Percentiles rank a stretch among this genome's conserved stretches.
Conservation (phyloP, 2,888 invertebrate species). For the Lasioglossum lativentre region DNA sequence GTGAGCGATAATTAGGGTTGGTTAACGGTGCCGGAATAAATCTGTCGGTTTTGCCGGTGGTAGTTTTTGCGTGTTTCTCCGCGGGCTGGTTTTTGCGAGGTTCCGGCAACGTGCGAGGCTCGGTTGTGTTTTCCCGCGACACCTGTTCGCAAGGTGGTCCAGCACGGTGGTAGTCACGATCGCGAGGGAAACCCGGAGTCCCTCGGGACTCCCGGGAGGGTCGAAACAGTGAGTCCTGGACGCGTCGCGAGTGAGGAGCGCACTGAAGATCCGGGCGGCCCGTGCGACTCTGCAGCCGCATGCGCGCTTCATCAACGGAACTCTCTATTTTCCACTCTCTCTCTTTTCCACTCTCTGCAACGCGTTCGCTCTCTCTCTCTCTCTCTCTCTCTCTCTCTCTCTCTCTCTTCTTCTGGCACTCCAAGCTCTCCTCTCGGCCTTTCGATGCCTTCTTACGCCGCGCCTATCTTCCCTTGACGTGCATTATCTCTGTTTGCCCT, state of each 20-base stretch:
- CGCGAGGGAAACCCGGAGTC: constrained; percentile 46
- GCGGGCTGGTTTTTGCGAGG: background rate
- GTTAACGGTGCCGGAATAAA: background rate
- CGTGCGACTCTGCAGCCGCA: constrained; percentile 74
- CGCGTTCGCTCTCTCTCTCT: background rate
- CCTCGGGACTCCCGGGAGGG: constrained; percentile 58
- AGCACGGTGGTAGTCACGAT: constrained; percentile 37
- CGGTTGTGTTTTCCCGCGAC: constrained; percentile 19
- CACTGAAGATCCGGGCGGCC: constrained; percentile 81
- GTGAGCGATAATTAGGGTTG: background rate
- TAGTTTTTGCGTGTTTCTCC: background rate
- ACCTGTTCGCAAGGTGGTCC: constrained; percentile 17
- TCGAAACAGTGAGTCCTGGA: constrained; percentile 68
- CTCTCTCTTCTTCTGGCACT: background rate
- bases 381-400: background rate
- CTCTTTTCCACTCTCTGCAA: background rate
- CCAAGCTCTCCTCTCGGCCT: background rate
- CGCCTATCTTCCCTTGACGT: background rate
- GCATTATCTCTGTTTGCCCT: background rate
- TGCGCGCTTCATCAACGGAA: constrained; percentile 61
- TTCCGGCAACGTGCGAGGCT: constrained; percentile 13
- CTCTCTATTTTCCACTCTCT: background rate
- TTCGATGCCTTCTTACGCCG: constrained; percentile 1
- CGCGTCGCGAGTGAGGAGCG: constrained; percentile 79
- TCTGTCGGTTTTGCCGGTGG: background rate